Evolutionary conservation across 2,888 invertebrate genomes (phyloP), one percentile per base, ranked within the genome.

Genomic region (Blomia tropicalis): DNA sequence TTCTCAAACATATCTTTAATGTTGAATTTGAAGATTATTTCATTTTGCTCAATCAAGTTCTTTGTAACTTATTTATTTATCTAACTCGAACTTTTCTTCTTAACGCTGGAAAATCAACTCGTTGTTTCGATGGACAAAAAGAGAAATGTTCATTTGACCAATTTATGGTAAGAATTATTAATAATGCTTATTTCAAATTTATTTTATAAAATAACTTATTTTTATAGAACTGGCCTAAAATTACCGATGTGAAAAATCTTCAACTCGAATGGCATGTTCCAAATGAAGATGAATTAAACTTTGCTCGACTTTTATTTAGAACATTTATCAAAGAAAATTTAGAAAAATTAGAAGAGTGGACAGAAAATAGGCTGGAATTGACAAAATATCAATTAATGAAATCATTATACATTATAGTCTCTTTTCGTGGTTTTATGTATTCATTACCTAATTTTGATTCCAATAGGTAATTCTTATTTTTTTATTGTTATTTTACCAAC

Each of bases 241-340:
- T 83, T 0, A 80, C 82, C 22, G 76, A 83, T 68, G 73, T 85
- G 23, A 76, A 82, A 62, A 78, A 82, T 29, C 75, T 84, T 22
- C 76, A 81, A 5, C 75, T 88, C 23, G 76, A 81, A 43, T 91
- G 88, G 88, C 85, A 87, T 70, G 76, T 83, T 54, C 89, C 91
- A 0, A 79, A 77, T 25, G 76, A 78, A 25, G 79, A 79, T 43
- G 89, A 89, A 72, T 78, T 84, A 0, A 73, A 75, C 0, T 80
- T 81, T 65, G 81, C 83, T 1, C 81, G 83, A 69, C 75, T 77
- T 69, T 71, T 91, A 7, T 74, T 77, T 4, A 66, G 74, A n/a
- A 69, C 65, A 17, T 72, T 73, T 72, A 72, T 88, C 64, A 75
- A 79, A 43, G 80, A 81, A 0, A 83, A 84, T 72, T 71, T 85